Base-by-base conservation (phyloP, 2,888 invertebrate genomes). In the Amblyteles armatorius region DNA sequence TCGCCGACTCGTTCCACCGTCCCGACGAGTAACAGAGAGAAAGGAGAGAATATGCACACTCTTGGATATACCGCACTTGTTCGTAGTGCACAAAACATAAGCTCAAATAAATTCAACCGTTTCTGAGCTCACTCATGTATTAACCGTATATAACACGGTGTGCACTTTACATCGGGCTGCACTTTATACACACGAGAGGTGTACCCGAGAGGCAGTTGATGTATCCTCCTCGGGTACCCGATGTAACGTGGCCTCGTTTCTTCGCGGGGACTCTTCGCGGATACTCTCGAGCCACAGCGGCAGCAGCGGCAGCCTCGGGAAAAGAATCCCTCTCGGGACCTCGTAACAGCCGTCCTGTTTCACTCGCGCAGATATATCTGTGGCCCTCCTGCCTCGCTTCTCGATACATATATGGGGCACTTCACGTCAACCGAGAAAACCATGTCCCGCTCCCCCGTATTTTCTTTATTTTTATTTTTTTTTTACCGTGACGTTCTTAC, bases 191-290 rank as follows among this genome's bases (percentile, higher is more conserved):
- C 82, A 29, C 44, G 77, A 71, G 71, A 22, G 50, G 44, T 48
- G 13, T 16, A 48, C 44, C 44, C 60, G 40, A 76, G 74, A 77
- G 55, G 16, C 63, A n/a, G 63, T 16, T 11, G 55, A n/a, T 55
- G 60, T 63, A 63, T 63, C 63, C 63, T 73, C 77, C 52, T 16
- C 26, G 65, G 44, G 36, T 55, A 26, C 77, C 83, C 83, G 79
- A 79, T 79, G 83, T 83, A 83, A 83, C 83, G 74, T 83, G 83
- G 79, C 83, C 83, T 74, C 79, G 83, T 83, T 83, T 83, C 83
- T 48, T 65, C 68, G 65, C 36, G 29, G 63, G 63, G 52, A 40
- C 82, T 83, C 82, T 67, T 83, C 82, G 73, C 82, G 78, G 60
- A 73, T 83, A 78, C 72, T 81, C 74, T 79, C 78, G 82, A 48